Conservation (phyloP, 1,140 invertebrate genomes). For the Palaemon carinicauda region DNA sequence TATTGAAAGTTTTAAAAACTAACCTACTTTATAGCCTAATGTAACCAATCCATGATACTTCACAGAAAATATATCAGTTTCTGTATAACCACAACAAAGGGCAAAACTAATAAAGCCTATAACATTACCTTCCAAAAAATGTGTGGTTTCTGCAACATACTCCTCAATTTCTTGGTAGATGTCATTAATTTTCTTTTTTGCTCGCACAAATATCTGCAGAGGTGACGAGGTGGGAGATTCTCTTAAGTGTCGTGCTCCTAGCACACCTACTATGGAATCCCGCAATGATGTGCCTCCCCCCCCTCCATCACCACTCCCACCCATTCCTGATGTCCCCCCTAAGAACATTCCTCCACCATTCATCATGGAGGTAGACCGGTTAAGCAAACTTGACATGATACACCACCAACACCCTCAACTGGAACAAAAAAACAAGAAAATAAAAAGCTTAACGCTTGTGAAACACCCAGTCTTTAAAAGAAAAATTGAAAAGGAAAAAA, state of each 20-base stretch:
- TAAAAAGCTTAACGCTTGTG: not conserved
- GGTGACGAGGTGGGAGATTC: conserved; percentile 74
- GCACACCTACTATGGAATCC: conserved; percentile 27
- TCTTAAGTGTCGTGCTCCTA: conserved; percentile 49
- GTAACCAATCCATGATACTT: not conserved
- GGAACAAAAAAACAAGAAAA: conserved; percentile 20
- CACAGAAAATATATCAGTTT: not conserved
- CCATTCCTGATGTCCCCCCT: not conserved
- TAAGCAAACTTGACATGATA: conserved; percentile 44
- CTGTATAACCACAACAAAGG: not conserved
- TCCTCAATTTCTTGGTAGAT: conserved; percentile 94
- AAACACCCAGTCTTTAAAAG: not conserved
- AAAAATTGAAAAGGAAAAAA: not conserved
- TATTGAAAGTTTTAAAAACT: not conserved
- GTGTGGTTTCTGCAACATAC: conserved; percentile 87
- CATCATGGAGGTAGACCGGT: conserved; percentile 27
- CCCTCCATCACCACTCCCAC: conserved; percentile 11
- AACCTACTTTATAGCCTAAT: too few relatives aligned
- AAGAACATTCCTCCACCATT: conserved; percentile 30
- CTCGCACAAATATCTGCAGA: conserved; percentile 95
- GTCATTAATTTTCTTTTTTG: conserved; percentile 98
- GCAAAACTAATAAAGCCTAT: conserved; percentile 43
- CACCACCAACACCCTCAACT: conserved; percentile 16
- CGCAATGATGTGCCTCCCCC: conserved; percentile 12
- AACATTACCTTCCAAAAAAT: conserved; percentile 83